Conservation (phyloP, 2,888 invertebrate genomes). For the Standfussiana lucernea region DNA sequence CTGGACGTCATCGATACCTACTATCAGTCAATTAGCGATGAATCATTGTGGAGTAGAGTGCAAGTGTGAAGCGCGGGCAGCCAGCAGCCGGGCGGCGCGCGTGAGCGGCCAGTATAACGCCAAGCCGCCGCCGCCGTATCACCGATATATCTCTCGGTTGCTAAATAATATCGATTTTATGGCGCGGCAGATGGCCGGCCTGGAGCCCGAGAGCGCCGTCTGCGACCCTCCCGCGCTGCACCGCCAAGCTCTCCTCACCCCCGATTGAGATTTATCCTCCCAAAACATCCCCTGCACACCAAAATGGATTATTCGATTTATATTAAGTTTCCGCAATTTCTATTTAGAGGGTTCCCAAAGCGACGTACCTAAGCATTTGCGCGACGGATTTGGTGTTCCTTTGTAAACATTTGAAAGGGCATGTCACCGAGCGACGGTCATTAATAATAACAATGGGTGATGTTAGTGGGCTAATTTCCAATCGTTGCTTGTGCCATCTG, state of each 20-base stretch:
- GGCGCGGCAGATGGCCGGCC: conserved; percentile 88
- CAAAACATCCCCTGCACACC: conserved; percentile 87
- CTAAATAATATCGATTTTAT: conserved; percentile 90
- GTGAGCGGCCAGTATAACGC: conserved; percentile 33
- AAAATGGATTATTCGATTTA: conserved; percentile 90
- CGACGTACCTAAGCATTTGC: conserved; percentile 79
- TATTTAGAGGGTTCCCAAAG: conserved; percentile 85
- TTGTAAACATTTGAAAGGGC: conserved; percentile 86
- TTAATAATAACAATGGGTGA: conserved; percentile 86
- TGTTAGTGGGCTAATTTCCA: conserved; percentile 81
- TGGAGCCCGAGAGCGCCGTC: conserved; percentile 79
- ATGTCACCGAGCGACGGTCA: conserved; percentile 79
- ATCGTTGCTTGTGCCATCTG: conserved; percentile 83
- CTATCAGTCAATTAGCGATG: conserved; percentile 31
- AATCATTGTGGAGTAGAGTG: conserved; percentile 40
- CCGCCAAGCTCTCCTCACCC: conserved; percentile 82
- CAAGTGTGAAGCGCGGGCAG: conserved; percentile 4
- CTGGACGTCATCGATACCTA: conserved; percentile 33
- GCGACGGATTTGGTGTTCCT: conserved; percentile 80
- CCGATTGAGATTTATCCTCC: conserved; percentile 89
- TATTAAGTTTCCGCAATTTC: conserved; percentile 90
- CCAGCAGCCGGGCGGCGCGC: conserved; percentile 1
- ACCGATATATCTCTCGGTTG: conserved; percentile 77
- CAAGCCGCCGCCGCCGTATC: conserved; percentile 47
- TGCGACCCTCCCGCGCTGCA: conserved; percentile 82